Conservation (phyloP, 2,797 vertebrate species). For the Neosilurus mollespiculum region DNA sequence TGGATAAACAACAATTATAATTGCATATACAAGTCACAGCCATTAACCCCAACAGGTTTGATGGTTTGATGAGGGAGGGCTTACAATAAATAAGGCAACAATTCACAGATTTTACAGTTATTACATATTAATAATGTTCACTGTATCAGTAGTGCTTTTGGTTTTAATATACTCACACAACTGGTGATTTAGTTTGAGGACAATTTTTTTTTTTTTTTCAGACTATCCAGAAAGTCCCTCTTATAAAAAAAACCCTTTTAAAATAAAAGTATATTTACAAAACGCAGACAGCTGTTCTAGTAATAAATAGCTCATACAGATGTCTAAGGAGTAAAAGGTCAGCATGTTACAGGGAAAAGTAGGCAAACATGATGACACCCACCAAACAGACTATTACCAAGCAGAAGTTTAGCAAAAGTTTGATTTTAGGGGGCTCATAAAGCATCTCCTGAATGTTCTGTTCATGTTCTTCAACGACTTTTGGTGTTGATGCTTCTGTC, state of each 20-base stretch:
- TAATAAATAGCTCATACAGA: slow-evolving; percentile 58
- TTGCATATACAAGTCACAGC: slow-evolving; percentile 18
- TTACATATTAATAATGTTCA: slow-evolving; percentile 20
- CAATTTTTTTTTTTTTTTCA: neutral
- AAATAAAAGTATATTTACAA: slow-evolving; percentile 69
- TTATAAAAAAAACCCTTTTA: slow-evolving; percentile 57
- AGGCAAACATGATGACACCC: slow-evolving; percentile 95
- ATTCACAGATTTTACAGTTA: slow-evolving; percentile 57
- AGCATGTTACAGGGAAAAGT: slow-evolving; percentile 88
- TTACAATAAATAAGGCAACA: slow-evolving; percentile 69
- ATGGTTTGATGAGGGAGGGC: slow-evolving; percentile 42
- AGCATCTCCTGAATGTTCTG: slow-evolving; percentile 82
- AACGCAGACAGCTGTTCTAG: slow-evolving; percentile 52
- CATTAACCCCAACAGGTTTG: neutral
- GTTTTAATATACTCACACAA: slow-evolving; percentile 14
- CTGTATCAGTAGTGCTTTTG: slow-evolving; percentile 48
- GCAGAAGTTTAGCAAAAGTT: slow-evolving; percentile 83
- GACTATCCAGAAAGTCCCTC: slow-evolving; percentile 55
- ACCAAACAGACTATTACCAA: slow-evolving; percentile 85
- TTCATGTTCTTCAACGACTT: slow-evolving; percentile 75
- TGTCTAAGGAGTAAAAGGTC: neutral
- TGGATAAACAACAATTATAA: slow-evolving; percentile 19
- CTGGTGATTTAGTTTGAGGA: slow-evolving; percentile 2
- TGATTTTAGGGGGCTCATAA: slow-evolving; percentile 86
- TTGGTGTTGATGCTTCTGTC: slow-evolving; percentile 68